These are phyloP conservation scores for Oryctes rhinoceros DNA, from an alignment of 1,140 invertebrate species.

Conservation along the genomic window DNA sequence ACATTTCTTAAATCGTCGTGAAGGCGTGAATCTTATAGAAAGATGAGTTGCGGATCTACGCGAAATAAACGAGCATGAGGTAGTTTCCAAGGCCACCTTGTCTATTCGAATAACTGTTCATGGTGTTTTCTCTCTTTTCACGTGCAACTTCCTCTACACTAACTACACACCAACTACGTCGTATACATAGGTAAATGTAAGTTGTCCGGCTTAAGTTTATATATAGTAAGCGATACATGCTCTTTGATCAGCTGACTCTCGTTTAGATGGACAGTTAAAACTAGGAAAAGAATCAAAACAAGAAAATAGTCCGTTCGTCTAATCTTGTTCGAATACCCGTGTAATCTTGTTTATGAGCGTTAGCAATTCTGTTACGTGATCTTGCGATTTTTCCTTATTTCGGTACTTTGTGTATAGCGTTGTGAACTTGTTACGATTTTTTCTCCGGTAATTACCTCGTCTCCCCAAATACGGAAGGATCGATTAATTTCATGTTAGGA, in stretches of 20 bases:
- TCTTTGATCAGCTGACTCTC: slow-evolving; percentile 9
- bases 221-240: background rate
- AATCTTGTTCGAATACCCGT: background rate
- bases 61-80: slow-evolving; percentile 6
- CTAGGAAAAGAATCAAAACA: background rate
- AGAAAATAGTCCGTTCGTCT: background rate
- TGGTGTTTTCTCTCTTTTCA: slow-evolving; percentile 16
- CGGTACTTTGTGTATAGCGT: background rate
- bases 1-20: background rate
- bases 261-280: background rate
- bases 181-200: background rate
- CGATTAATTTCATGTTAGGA: slow-evolving; percentile 8
- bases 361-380: slow-evolving; percentile 1
- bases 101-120: slow-evolving; percentile 31
- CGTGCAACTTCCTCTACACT: slow-evolving; percentile 21
- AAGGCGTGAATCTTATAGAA: background rate
- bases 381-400: slow-evolving; percentile 3
- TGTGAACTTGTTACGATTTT: slow-evolving; percentile 4
- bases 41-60: slow-evolving; percentile 17
- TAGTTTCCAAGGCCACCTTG: slow-evolving; percentile 21
- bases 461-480: background rate
- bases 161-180: background rate
- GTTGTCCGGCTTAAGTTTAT: background rate
- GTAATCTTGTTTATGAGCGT: background rate
- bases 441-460: background rate